Base-by-base conservation (phyloP, 2,797 vertebrate genomes). In the Argya squamiceps region DNA sequence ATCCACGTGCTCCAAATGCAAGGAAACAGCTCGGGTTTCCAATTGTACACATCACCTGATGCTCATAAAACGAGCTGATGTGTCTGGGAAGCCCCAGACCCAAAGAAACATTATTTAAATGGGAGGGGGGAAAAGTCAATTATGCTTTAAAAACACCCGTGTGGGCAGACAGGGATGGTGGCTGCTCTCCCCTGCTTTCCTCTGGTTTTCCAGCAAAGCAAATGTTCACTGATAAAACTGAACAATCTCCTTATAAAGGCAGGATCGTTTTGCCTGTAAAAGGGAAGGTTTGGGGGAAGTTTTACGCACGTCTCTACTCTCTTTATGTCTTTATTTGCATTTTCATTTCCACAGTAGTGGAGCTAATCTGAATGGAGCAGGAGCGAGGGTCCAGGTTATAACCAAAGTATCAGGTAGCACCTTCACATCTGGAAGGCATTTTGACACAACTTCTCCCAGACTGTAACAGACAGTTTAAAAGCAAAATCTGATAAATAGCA, bases 361-460 rank as follows among this genome's bases (percentile, higher is more conserved):
- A 23, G 91, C 92, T 83, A 29, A 93, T 84, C 83, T 47, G 83
- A 91, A 78, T 0, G 74, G 90, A 90, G 96, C 92, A 88, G 92
- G 93, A 93, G 36, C 3, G 2, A 67, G 68, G 91, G 93, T 80
- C 86, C 93, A 58, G 92, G 92, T 96, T 97, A 95, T 69, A 96
- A 92, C 82, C 95, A 68, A 86, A 94, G 92, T 96, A 95, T 96
- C 69, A 7, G 81, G 93, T 96, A 89, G 96, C 97, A 78, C 58
- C 89, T 96, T 95, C 96, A 97, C 97, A 97, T 97, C 97, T 97
- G 98, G 97, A 98, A 97, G 93, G 89, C 52, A 97, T 98, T 97
- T 96, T 91, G 87, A 94, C 96, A 94, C 91, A 73, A 87, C 67
- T 92, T 87, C 93, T 94, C 92, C 91, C 64, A 76, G 92, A 81